Evolutionary conservation across 2,888 invertebrate genomes (phyloP).

Genomic region (Bellardia pandia): DNA sequence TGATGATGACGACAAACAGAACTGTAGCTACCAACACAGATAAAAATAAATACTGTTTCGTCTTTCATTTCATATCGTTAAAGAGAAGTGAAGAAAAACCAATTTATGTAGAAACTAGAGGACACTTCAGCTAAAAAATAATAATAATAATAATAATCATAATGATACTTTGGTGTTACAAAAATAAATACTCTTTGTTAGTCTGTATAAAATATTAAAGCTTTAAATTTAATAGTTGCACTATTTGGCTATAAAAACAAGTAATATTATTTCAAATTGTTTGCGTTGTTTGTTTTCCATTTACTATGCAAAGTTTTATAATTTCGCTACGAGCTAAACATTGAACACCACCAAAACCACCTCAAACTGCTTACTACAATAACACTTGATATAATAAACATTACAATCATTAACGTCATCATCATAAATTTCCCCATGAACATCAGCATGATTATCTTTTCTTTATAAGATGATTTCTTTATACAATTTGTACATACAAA

Average conservation of each 20-base stretch:
- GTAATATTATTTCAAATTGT: background rate
- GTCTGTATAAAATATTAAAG: background rate
- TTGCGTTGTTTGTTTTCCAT: background rate
- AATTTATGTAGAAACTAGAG: constrained; percentile 33
- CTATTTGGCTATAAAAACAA: constrained; percentile 1
- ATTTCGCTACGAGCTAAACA: no score
- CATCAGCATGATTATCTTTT: constrained; percentile 6
- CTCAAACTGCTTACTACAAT: background rate
- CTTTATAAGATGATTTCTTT: constrained; percentile 23
- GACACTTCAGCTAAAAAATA: constrained; percentile 56
- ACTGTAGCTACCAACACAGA: constrained; percentile 60
- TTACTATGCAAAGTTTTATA: no score
- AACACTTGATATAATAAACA: constrained; percentile 58
- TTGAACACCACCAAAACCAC: no score
- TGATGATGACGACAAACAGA: constrained; percentile 26
- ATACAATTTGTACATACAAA: constrained; percentile 2
- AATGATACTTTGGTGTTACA: constrained; percentile 51
- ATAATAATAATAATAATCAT: constrained; percentile 57
- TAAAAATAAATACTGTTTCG: constrained; percentile 40
- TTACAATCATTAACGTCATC: constrained; percentile 63
- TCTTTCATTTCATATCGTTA: constrained; percentile 45
- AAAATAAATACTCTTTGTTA: constrained; percentile 46
- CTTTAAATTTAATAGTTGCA: constrained; percentile 27
- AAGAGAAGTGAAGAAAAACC: background rate
- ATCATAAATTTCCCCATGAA: constrained; percentile 40